phyloP scores from a whole-genome alignment of 1,140 invertebrate species.

The Saccostrea echinata region DNA sequence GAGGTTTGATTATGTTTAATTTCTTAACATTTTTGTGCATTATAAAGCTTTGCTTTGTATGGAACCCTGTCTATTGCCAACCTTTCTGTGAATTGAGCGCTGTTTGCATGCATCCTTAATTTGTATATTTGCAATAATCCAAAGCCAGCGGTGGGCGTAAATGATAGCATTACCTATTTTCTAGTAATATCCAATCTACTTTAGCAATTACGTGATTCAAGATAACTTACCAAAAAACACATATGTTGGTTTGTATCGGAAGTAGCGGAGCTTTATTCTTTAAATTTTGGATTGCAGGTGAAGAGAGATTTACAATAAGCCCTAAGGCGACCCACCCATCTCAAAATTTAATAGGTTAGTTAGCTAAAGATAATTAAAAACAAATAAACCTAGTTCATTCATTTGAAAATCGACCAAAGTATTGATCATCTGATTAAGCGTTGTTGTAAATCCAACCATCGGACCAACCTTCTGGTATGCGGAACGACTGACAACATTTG shows the following conservation, averaged over 20 bases:
- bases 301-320: not conserved
- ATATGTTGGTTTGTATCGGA: not conserved
- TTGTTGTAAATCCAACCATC: not conserved
- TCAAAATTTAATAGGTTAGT: not conserved
- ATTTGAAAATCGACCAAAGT: conserved; percentile 18
- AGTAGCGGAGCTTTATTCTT: too few species aligned
- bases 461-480: not conserved
- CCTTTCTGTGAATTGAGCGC: not conserved
- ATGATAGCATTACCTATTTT: not conserved
- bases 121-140: not conserved
- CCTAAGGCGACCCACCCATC: not conserved
- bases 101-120: not conserved
- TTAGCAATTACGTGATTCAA: not conserved
- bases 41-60: not conserved
- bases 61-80: not conserved
- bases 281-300: not conserved
- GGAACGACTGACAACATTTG: not conserved
- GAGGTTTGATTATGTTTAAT: too few species aligned
- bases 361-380: conserved; percentile 4
- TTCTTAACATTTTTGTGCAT: not conserved
- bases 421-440: not conserved
- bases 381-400: conserved; percentile 25
- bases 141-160: not conserved
- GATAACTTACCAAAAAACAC: not conserved
- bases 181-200: not conserved